phyloP scores from a whole-genome alignment of 2,888 invertebrate species.

The Aleiodes leptofemur region DNA sequence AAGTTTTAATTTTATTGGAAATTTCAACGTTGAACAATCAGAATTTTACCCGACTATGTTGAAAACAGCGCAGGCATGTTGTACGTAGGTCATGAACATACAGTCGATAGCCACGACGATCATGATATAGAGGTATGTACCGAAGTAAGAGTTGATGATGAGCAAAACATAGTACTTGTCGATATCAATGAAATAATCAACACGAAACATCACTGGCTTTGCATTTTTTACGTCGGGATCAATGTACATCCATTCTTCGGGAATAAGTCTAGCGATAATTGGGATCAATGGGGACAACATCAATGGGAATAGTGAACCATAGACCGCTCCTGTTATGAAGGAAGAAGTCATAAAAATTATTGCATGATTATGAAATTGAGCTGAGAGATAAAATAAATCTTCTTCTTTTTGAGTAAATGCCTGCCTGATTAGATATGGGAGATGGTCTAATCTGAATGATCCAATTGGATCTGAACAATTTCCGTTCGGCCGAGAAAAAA shows the following conservation, averaged over 20 bases:
- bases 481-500: no score
- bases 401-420: no score
- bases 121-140: constrained; percentile 54
- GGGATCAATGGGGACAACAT: constrained; percentile 53
- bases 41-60: constrained; percentile 54
- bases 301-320: constrained; percentile 54
- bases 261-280: constrained; percentile 34
- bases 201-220: constrained; percentile 54
- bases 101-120: constrained; percentile 54
- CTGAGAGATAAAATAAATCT: no score
- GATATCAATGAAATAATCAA: constrained; percentile 57
- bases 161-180: constrained; percentile 57
- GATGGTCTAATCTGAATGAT: no score
- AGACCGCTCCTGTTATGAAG: constrained; percentile 47
- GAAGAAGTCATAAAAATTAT: not conserved
- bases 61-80: constrained; percentile 57
- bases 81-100: constrained; percentile 53
- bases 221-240: constrained; percentile 30
- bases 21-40: not conserved
- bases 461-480: no score
- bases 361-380: no score
- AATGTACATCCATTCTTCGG: constrained; percentile 13
- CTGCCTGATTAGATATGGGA: no score
- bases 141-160: constrained; percentile 57
- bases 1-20: not conserved